Percentiles rank a stretch among this genome's conserved stretches.
Conservation (phyloP, 2,113 vertebrate genomes). For the Pipa parva region DNA sequence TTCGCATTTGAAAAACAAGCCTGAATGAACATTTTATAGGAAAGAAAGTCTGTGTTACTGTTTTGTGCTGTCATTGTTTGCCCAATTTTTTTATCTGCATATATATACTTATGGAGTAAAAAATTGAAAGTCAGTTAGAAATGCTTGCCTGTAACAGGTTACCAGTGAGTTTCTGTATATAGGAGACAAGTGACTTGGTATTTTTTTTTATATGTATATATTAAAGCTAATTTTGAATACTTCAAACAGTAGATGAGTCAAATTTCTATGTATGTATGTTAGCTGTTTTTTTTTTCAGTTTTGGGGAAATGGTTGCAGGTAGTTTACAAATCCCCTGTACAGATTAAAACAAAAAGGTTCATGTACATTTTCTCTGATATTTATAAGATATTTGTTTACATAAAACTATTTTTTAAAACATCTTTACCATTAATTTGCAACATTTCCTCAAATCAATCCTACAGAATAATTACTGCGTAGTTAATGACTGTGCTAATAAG, state of each 20-base stretch:
- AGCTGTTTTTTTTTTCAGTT: background rate
- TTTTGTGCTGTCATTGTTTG: background rate
- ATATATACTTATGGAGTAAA: background rate
- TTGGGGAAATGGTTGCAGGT: background rate
- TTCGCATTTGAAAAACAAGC: constrained; percentile 89
- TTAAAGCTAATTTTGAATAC: background rate
- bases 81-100: background rate
- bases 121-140: background rate
- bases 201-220: background rate
- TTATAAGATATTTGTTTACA: background rate
- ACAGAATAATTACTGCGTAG: no score
- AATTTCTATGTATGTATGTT: background rate
- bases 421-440: no score
- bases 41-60: background rate
- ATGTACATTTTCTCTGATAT: background rate
- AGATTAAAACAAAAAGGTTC: no score
- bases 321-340: background rate
- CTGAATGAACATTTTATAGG: constrained; percentile 44
- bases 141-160: constrained; percentile 20
- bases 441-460: no score
- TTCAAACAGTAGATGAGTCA: background rate
- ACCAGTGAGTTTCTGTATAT: background rate
- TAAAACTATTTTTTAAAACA: background rate
- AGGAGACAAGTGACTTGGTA: background rate
- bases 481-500: background rate